Conservation (phyloP, 2,797 vertebrate species). For the Sternarchorhynchus goeldii region DNA sequence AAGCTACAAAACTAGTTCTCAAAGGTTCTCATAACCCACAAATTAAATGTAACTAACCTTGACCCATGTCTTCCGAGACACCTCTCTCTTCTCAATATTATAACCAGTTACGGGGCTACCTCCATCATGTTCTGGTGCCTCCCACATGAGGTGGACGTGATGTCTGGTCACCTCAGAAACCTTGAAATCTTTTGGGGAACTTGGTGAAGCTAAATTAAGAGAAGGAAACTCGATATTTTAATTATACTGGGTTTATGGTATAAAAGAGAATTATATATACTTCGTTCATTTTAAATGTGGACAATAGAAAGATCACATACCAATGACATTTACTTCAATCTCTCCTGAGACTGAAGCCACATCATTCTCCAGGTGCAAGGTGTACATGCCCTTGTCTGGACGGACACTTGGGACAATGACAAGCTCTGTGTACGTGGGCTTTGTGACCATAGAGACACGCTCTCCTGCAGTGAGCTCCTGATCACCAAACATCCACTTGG, state of each 20-base stretch:
- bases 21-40: neutral
- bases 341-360: conserved; percentile 88
- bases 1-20: neutral
- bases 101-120: conserved; percentile 94
- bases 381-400: conserved; percentile 92
- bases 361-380: conserved; percentile 86
- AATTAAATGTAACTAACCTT: conserved; percentile 76
- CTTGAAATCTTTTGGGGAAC: conserved; percentile 93
- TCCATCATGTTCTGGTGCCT: conserved; percentile 92
- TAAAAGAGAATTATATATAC: neutral
- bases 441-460: conserved; percentile 83
- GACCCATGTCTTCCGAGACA: conserved; percentile 92
- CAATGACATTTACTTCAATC: conserved; percentile 94
- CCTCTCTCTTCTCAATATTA: conserved; percentile 92
- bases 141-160: conserved; percentile 92
- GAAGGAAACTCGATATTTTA: neutral
- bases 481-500: conserved; percentile 87
- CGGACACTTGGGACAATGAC: conserved; percentile 88
- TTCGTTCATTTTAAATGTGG: neutral
- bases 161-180: conserved; percentile 84
- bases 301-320: conserved; percentile 68
- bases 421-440: conserved; percentile 84
- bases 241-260: neutral
- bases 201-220: conserved; percentile 81
- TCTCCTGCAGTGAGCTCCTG: conserved; percentile 80